Evolutionary conservation across 2,113 vertebrate species (phyloP).

Genomic region (Prietella phreatophila): DNA sequence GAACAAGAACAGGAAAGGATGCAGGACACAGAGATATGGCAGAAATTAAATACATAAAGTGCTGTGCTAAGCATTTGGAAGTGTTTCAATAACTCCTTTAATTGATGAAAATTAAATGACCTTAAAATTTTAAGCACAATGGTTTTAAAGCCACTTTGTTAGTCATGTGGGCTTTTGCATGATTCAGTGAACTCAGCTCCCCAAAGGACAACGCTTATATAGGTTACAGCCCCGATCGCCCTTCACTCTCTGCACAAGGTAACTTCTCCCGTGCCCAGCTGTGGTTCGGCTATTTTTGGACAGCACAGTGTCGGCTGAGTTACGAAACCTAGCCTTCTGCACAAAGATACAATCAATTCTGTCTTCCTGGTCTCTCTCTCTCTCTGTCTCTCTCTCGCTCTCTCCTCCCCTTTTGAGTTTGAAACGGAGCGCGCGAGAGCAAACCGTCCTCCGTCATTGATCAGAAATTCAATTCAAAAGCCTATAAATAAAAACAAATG

Average conservation of each 20-base stretch:
- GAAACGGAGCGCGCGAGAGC: slow-evolving; percentile 49
- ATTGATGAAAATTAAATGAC: slow-evolving; percentile 15
- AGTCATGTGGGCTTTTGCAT: slow-evolving; percentile 35
- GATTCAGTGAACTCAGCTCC: slow-evolving; percentile 30
- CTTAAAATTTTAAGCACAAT: slow-evolving; percentile 17
- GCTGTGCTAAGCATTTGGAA: slow-evolving; percentile 30
- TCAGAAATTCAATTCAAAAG: slow-evolving; percentile 71
- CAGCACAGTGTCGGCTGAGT: slow-evolving; percentile 30
- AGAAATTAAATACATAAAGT: not conserved
- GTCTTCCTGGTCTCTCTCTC: slow-evolving; percentile 33
- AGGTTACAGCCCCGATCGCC: slow-evolving; percentile 32
- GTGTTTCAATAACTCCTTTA: slow-evolving; percentile 11
- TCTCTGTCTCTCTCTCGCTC: slow-evolving; percentile 34
- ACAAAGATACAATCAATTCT: slow-evolving; percentile 50
- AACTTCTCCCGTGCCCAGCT: slow-evolving; percentile 43
- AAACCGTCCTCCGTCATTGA: slow-evolving; percentile 61
- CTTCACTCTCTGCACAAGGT: slow-evolving; percentile 51
- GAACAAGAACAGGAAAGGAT: not conserved
- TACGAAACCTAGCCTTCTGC: slow-evolving; percentile 44
- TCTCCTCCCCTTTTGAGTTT: slow-evolving; percentile 37
- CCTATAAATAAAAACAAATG: slow-evolving; percentile 67
- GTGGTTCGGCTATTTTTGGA: slow-evolving; percentile 45
- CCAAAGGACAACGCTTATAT: slow-evolving; percentile 36
- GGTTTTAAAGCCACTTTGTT: slow-evolving; percentile 43
- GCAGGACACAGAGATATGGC: not conserved